Base-by-base conservation (phyloP, 2,888 invertebrate species). In the Cyrtodaria siliqua region DNA sequence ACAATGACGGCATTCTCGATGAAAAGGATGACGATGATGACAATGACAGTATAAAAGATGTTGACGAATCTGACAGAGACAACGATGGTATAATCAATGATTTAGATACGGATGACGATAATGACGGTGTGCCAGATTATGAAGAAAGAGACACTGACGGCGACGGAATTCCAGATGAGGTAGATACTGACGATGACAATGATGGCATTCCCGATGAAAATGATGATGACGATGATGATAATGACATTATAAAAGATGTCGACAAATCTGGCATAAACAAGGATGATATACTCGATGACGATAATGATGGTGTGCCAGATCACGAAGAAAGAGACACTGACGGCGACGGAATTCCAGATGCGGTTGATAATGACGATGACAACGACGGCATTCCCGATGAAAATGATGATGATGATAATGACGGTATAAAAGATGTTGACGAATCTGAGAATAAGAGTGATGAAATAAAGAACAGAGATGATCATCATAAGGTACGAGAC, bases 141-240 rank as follows among this genome's bases (percentile, higher is more conserved):
- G n/a, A n/a, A n/a, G n/a, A n/a, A n/a, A n/a, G n/a, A n/a, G n/a
- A n/a, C n/a, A n/a, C n/a, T n/a, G n/a, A n/a, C n/a, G n/a, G n/a
- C n/a, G n/a, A n/a, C n/a, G n/a, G n/a, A n/a, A n/a, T n/a, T n/a
- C n/a, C n/a, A n/a, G n/a, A n/a, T n/a, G n/a, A n/a, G n/a, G n/a
- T n/a, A n/a, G n/a, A n/a, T n/a, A n/a, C 63, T 26, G 87, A 86
- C 69, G 84, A 85, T 50, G 84, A 87, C 57, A 83, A 85, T 47
- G 90, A 90, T 74, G 90, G 90, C n/a, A 90, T 91, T 18, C 91
- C 91, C 12, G 92, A 90, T 44, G 38, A 86, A 53, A 64, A 79
- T 16, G 24, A 62, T 12, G 86, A 88, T 50, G 69, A 84, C 52
- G 89, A 89, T 53, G 80, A 74, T 38, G 89, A 91, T 79, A 84